Conservation (phyloP, 2,888 invertebrate species). For the Troilus luridus region DNA sequence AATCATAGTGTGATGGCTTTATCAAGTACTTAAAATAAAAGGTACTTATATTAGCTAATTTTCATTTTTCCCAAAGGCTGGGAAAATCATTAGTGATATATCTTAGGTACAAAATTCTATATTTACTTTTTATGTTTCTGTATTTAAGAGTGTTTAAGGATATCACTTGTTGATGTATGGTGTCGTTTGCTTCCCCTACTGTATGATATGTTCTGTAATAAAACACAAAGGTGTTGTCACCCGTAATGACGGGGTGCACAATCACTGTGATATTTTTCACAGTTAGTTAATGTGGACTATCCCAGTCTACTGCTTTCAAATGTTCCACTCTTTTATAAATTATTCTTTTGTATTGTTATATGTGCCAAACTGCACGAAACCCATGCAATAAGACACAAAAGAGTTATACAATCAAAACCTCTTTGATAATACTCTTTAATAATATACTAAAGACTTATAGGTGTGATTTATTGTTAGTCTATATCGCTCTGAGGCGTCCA, state of each 20-base stretch:
- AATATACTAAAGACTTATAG: slow-evolving; percentile 58
- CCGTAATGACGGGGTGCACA: slow-evolving; percentile 17
- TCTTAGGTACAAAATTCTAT: slow-evolving; percentile 58
- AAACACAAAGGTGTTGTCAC: neutral
- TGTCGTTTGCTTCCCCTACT: slow-evolving; percentile 55
- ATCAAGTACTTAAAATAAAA: slow-evolving; percentile 53
- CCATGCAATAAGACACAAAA: slow-evolving; percentile 58
- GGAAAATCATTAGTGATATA: slow-evolving; percentile 59
- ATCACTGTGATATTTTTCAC: slow-evolving; percentile 23
- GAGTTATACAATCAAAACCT: slow-evolving; percentile 60
- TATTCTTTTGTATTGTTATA: slow-evolving; percentile 46
- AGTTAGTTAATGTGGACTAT: slow-evolving; percentile 22
- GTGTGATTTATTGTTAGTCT: slow-evolving; percentile 59
- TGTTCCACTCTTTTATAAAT: slow-evolving; percentile 47
- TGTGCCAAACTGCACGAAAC: slow-evolving; percentile 59
- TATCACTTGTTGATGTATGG: slow-evolving; percentile 54
- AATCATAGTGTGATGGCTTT: slow-evolving; percentile 60
- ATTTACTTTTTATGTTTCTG: slow-evolving; percentile 51
- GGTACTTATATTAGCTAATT: slow-evolving; percentile 56
- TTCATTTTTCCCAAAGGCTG: slow-evolving; percentile 46
- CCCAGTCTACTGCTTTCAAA: slow-evolving; percentile 44
- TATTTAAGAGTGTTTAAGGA: slow-evolving; percentile 51
- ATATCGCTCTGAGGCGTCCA: slow-evolving; percentile 54
- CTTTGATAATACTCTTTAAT: slow-evolving; percentile 60
- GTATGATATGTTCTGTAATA: slow-evolving; percentile 42